These are phyloP conservation scores for Hapalemur alaotrensis DNA, from an alignment of 2,797 vertebrate genomes.

Conservation along the genomic window DNA sequence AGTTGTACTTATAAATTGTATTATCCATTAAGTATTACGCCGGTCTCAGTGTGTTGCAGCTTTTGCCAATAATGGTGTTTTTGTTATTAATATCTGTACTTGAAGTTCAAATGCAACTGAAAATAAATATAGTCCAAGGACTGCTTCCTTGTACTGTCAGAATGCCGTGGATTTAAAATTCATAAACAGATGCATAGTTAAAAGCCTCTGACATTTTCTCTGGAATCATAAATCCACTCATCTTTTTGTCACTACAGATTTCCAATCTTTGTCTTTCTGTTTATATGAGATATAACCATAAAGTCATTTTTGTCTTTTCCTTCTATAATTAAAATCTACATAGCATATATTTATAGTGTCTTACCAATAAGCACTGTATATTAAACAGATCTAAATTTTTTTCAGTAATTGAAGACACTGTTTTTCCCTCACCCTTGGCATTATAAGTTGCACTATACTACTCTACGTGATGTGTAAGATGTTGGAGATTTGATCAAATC, in stretches of 20 bases:
- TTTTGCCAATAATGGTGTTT: neutral
- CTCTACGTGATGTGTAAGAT: neutral
- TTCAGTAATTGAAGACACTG: neutral
- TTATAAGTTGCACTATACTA: neutral
- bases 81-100: neutral
- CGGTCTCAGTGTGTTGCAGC: rapidly evolving
- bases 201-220: neutral
- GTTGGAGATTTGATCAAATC: neutral
- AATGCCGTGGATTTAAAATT: neutral
- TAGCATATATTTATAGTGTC: neutral
- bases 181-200: neutral
- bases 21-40: neutral
- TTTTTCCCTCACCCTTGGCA: neutral
- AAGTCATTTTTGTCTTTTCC: neutral
- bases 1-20: neutral
- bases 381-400: neutral
- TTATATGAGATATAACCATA: neutral
- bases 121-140: neutral
- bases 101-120: neutral
- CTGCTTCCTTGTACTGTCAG: neutral
- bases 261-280: constrained; percentile 4
- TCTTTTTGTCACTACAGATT: neutral
- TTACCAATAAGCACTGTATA: neutral
- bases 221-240: neutral
- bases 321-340: neutral